Evolutionary conservation across 1,140 invertebrate genomes (phyloP), one percentile per base, ranked within the genome.

Genomic region (Halesus radiatus): DNA sequence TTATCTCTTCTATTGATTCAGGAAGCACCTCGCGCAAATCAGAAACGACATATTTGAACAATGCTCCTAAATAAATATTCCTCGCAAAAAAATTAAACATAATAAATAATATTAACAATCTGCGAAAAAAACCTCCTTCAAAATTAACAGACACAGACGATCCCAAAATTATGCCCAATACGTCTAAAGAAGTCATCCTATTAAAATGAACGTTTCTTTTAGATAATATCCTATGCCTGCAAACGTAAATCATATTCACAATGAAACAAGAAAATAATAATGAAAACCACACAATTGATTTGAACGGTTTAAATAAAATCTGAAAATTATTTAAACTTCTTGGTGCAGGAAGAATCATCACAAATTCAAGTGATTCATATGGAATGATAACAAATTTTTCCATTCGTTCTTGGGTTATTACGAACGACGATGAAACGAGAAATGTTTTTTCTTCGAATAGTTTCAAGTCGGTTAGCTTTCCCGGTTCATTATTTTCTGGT

Each of bases 231-330:
- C 13, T 45, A 45, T 3, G 0, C 1, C 10, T 45, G 37, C 13
- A 45, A 45, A 8, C 3, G 10, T 1, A 45, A 45, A 45, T 1
- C 37, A 13, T 45, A 10, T 45, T 13, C 8, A 45, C 37, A 1
- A 45, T 45, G 7, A 45, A 45, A 13, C 37, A 45, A 45, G 37
- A 0, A 13, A 45, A 29, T 3, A 16, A 53, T 6, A 58, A 13
- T 29, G 45, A n/a, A 18, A 75, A 18, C 72, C 72, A 75, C 18
- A 20, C 6, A 15, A 4, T 37, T 3, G 20, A 20, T 3, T 75
- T 37, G 20, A 75, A 58, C 1, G 72, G 72, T 15, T 32, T 75
- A 20, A 75, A 75, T 18, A 75, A 37, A 58, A 58, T 75, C 26
- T 29, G 15, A 1, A 75, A 29, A 20, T 58, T 60, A 32, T 75